Evolutionary conservation across 2,797 vertebrate species (phyloP), one percentile per base, ranked within the genome.

Genomic region (Molossus molossus): DNA sequence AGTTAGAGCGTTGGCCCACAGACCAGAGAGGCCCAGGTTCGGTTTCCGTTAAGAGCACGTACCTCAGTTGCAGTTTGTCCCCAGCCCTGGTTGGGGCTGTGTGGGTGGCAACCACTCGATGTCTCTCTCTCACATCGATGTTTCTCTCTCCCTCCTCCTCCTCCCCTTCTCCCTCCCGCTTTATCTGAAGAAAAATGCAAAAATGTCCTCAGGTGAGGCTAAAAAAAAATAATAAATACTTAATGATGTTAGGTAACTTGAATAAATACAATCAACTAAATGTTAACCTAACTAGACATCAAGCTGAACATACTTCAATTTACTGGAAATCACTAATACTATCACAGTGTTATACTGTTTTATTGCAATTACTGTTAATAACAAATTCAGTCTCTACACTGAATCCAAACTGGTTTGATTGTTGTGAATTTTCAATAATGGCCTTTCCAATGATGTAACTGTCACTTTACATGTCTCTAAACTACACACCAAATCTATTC

Each of bases 241-340:
- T 45, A 45, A 45, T 45, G 40, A 45, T 67, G 48, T 75, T 75
- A 91, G 18, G n/a, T 58, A 94, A 80, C 21, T 67, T 87, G 37
- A 96, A 85, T 84, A 81, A 87, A 29, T 29, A 87, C 18, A 73
- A 45, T n/a, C 29, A 69, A 79, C 50, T 64, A 81, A 70, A 84
- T 10, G 67, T 27, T 27, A 75, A 92, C 12, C 20, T 82, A 90
- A 86, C 10, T 15, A 77, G 58, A 55, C 33, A 90, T 77, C n/a
- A 94, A 94, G 48, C 37, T 80, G 84, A 93, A 93, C 11, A 85
- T 12, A 75, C 14, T 83, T 96, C 40, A 87, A 45, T 81, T 85
- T 91, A 84, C 12, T 86, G 23, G 60, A 91, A 97, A 94, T 91
- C 79, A 85, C 58, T 87, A 87, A 55, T 40, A 90, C n/a, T 90